phyloP scores from a whole-genome alignment of 2,797 vertebrate species.

The Gymnopithys bicolor region DNA sequence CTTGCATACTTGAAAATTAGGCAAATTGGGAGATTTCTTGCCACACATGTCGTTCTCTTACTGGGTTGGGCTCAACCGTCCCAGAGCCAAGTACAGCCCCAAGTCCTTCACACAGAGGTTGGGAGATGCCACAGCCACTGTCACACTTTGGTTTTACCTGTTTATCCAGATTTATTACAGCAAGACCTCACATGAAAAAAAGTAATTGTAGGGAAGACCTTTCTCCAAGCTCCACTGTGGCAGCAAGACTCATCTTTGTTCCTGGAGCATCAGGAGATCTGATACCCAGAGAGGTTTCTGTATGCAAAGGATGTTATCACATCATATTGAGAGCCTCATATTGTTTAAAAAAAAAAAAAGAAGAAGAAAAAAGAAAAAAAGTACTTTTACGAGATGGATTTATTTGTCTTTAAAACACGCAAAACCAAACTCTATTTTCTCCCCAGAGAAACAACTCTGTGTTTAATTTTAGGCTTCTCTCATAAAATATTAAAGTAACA shows the following conservation, averaged over 20 bases:
- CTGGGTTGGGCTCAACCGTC: background rate
- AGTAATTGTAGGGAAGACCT: accelerated
- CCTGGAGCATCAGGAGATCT: background rate
- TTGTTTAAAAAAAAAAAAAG: background rate
- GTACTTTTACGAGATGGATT: background rate
- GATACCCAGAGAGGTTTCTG: background rate
- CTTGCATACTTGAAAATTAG: accelerated
- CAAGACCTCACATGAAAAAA: no score
- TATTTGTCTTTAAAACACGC: background rate
- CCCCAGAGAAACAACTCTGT: background rate
- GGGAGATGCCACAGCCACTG: background rate
- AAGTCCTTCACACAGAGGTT: background rate
- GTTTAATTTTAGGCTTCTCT: constrained; percentile 43
- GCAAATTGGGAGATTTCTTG: background rate
- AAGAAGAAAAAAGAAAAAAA: no score
- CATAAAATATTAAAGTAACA: constrained; percentile 54
- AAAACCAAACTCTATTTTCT: background rate
- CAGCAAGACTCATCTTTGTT: background rate
- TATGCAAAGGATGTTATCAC: background rate
- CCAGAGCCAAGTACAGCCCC: background rate
- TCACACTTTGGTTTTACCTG: background rate
- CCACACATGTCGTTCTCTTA: accelerated
- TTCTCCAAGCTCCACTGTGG: background rate
- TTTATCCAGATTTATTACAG: background rate
- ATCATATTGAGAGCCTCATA: background rate